A percentile compares a stretch with the other conserved stretches of the same genome.
Conservation (phyloP, 2,113 vertebrate genomes). For the Ptilonorhynchus violaceus region DNA sequence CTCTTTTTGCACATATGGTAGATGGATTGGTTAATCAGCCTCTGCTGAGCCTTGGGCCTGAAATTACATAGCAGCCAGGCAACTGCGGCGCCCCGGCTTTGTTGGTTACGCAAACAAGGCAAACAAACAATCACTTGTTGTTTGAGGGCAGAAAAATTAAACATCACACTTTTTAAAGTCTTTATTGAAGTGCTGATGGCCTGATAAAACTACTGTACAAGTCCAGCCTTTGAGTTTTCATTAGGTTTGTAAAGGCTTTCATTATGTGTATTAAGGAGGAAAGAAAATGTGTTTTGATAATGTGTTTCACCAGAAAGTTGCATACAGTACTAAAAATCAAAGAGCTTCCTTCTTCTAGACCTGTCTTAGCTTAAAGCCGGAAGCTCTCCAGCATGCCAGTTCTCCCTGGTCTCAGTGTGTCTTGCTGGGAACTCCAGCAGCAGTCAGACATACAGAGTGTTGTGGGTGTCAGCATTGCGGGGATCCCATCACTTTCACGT, state of each 20-base stretch:
- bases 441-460: neutral
- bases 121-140: slow-evolving; percentile 74
- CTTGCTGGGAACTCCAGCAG: neutral
- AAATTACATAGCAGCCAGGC: slow-evolving; percentile 75
- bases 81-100: slow-evolving; percentile 67
- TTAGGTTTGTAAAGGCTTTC: neutral
- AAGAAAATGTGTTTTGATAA: neutral
- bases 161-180: neutral
- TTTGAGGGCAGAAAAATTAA: slow-evolving; percentile 7
- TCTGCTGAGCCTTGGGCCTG: slow-evolving; percentile 78
- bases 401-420: neutral
- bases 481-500: neutral
- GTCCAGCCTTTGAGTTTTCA: slow-evolving; percentile 23
- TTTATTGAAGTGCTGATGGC: slow-evolving; percentile 47
- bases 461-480: neutral
- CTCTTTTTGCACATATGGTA: slow-evolving; percentile 88
- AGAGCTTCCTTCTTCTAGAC: neutral
- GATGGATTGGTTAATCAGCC: slow-evolving; percentile 84
- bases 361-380: neutral
- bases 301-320: neutral
- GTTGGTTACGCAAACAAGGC: slow-evolving; percentile 66
- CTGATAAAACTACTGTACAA: slow-evolving; percentile 64
- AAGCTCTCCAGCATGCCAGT: neutral
- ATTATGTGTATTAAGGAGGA: neutral
- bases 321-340: neutral